phyloP scores from a whole-genome alignment of 2,113 vertebrate species.

The Eptesicus fuscus region DNA sequence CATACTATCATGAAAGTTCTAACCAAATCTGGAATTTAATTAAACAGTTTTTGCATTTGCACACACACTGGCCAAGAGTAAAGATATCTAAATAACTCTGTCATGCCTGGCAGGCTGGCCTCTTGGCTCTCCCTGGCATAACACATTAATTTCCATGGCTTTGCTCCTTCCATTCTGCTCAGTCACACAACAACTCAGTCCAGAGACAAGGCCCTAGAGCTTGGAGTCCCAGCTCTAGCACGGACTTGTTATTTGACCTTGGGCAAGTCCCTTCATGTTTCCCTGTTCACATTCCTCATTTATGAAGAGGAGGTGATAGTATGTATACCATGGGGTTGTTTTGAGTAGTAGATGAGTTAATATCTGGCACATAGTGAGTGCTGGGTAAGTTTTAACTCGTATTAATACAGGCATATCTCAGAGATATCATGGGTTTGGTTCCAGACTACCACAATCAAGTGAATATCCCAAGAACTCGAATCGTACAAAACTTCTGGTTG shows the following conservation, averaged over 20 bases:
- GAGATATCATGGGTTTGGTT: neutral
- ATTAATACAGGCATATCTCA: neutral
- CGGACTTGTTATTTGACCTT: neutral
- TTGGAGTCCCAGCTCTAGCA: neutral
- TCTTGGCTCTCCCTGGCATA: neutral
- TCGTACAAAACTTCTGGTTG: neutral
- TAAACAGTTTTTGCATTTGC: neutral
- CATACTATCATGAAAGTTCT: neutral
- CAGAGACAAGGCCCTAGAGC: neutral
- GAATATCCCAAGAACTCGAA: neutral
- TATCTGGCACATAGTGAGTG: neutral
- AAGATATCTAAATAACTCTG: neutral
- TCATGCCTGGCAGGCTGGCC: neutral
- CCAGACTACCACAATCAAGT: neutral
- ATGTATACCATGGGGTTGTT: neutral
- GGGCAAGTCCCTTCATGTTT: neutral
- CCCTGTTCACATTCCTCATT: neutral
- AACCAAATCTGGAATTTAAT: neutral
- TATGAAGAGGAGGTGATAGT: neutral
- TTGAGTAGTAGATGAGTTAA: neutral
- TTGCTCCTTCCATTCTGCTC: neutral
- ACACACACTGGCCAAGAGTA: neutral
- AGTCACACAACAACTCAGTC: neutral
- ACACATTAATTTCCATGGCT: neutral
- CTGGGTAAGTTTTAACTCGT: neutral